phyloP scores from a whole-genome alignment of 2,888 invertebrate genomes.

The Hoplodrina ambigua region DNA sequence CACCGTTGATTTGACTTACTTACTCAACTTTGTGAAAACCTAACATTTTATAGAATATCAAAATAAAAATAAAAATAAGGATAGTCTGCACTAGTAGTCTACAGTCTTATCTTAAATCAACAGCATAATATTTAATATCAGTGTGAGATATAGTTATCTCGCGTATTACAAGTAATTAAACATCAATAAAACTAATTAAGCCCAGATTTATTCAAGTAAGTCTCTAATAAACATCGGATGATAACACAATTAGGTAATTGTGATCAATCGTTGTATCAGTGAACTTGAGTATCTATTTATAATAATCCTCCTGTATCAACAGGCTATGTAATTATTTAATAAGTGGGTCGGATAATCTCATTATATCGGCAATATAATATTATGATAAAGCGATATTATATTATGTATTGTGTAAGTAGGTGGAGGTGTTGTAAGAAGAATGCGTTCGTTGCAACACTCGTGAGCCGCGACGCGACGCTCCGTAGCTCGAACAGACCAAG shows the following conservation, averaged over 20 bases:
- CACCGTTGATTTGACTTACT: not conserved
- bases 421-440: conserved; percentile 71
- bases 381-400: conserved; percentile 49
- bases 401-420: conserved; percentile 55
- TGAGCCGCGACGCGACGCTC: conserved; percentile 28
- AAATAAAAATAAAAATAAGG: not conserved
- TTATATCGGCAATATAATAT: conserved; percentile 37
- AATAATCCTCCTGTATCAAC: not conserved
- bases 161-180: conserved; percentile 39
- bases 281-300: not conserved
- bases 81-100: conserved; percentile 6
- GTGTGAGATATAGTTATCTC: conserved; percentile 37
- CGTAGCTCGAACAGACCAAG: conserved; percentile 46
- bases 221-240: conserved; percentile 7
- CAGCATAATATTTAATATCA: conserved; percentile 17
- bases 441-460: conserved; percentile 71
- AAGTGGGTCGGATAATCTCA: conserved; percentile 22
- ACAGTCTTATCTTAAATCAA: conserved; percentile 28
- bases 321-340: not conserved
- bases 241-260: conserved; percentile 15
- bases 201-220: conserved; percentile 28
- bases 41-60: not conserved
- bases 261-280: conserved; percentile 29
- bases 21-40: not conserved
- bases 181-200: conserved; percentile 23